Evolutionary conservation across 1,140 invertebrate genomes (phyloP).

Genomic region (Pachyrhynchus sulphureomaculatus): DNA sequence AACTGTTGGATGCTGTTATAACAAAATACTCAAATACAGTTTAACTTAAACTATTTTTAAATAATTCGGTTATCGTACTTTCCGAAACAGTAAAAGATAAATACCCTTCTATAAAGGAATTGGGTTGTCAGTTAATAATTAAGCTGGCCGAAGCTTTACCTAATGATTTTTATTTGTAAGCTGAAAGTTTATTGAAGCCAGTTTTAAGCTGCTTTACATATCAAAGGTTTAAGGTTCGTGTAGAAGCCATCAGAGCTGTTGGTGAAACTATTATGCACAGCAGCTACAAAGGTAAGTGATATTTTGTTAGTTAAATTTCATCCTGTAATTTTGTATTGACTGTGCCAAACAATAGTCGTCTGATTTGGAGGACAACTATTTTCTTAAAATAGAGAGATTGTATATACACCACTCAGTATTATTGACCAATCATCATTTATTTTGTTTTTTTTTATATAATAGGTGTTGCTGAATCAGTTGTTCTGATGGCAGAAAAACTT

Average conservation of each 20-base stretch:
- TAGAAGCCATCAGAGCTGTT: conserved; percentile 71
- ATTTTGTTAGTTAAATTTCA: background rate
- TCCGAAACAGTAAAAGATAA: conserved; percentile 70
- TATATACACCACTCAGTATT: too few species aligned
- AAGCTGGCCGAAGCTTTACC: conserved; percentile 63
- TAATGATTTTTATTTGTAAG: conserved; percentile 71
- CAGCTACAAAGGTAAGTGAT: conserved; percentile 52
- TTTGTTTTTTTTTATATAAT: too few species aligned
- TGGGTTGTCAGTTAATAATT: conserved; percentile 70
- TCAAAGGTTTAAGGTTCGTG: conserved; percentile 78
- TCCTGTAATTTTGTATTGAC: too few species aligned
- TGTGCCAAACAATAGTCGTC: too few species aligned
- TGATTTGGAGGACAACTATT: too few species aligned
- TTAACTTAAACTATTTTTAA: conserved; percentile 66
- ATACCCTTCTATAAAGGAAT: conserved; percentile 76
- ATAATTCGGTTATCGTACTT: conserved; percentile 75
- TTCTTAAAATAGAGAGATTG: too few species aligned
- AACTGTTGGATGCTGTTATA: conserved; percentile 66
- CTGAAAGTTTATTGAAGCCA: conserved; percentile 71
- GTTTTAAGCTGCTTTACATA: conserved; percentile 71
- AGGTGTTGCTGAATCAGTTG: conserved; percentile 59
- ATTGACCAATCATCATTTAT: too few species aligned
- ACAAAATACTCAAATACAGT: conserved; percentile 59
- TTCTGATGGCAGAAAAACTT: conserved; percentile 65
- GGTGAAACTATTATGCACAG: conserved; percentile 50